Base-by-base conservation (phyloP, 2,797 vertebrate genomes). In the Aphelocoma californica region DNA sequence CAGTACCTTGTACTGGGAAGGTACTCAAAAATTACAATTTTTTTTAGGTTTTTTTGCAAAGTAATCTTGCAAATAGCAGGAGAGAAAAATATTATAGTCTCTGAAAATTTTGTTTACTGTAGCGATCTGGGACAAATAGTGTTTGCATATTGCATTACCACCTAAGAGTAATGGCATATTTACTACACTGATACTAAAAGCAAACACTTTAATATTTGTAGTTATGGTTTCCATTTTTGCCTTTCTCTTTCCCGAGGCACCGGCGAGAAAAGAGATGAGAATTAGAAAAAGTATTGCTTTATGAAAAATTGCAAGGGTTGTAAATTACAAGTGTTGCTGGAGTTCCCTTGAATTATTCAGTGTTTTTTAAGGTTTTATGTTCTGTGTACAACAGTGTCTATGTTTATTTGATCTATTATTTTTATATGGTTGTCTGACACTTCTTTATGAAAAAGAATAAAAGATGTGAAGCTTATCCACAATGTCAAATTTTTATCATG, bases 391-490 rank as follows among this genome's bases (percentile, higher is more conserved):
- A 60, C 80, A 84, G 47, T 75, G 94, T 88, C 92, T 90, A n/a
- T 94, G 93, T 96, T 97, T 97, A 97, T 97, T 96, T 97, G 96
- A 97, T 97, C 95, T 96, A 96, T 95, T 97, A 96, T 97, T 97
- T 97, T 97, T 95, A 94, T 95, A 85, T 70, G 72, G 87, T 92
- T 93, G 91, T 95, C 81, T 97, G 96, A 95, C 95, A 91, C 79
- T 93, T 97, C 94, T 96, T 95, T 96, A 96, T 97, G 96, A 97
- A 97, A 97, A 97, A 96, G 97, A 97, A 97, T 97, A 97, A 96
- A 97, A 97, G 96, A 97, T 97, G 95, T 93, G 95, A 97, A 83
- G 96, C 94, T 92, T 78, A 95, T 88, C 90, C 2, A 3, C 71
- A 70, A 86, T 93, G 95, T 96, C 96, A 96, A 93, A 81, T 90